Evolutionary conservation across 1,140 invertebrate genomes (phyloP), one percentile per base, ranked within the genome.

Genomic region (Thaumatotibia leucotreta): DNA sequence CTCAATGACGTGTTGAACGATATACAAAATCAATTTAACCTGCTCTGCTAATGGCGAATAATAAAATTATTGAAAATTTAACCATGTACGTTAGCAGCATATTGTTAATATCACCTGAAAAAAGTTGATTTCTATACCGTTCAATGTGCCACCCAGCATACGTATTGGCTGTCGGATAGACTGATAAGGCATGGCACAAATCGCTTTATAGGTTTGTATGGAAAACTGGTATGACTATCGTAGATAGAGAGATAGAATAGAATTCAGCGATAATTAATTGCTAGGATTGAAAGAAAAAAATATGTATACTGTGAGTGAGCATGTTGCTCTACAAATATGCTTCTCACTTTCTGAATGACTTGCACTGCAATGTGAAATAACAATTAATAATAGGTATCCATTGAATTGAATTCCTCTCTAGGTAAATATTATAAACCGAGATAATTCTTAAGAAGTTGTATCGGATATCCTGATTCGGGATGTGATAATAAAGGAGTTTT

Each of bases 401-500:
- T 31, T 9, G 5, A 31, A 31, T 31, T 4, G 29, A 8, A 8
- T 31, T 31, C 29, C 5, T 11, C 31, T 32, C 11, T 32, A 10
- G 8, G 11, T 10, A 32, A 11, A 32, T 0, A 32, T 32, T 11
- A 32, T 8, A 32, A 9, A 32, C 31, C 11, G 31, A 2, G 9
- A 11, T 32, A 32, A 32, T 11, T n/a, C n/a, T n/a, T n/a, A n/a
- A n/a, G n/a, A n/a, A n/a, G n/a, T n/a, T n/a, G n/a, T n/a, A n/a
- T n/a, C n/a, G n/a, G n/a, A n/a, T n/a, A n/a, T n/a, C n/a, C n/a
- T n/a, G n/a, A n/a, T n/a, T n/a, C n/a, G n/a, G n/a, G n/a, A n/a
- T n/a, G n/a, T 68, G 68, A 73, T 61, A 65, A 62, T 50, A 62
- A 20, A 50, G 32, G 32, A 29, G 39, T 65, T 76, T 76, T 80